Evolutionary conservation across 2,888 invertebrate species (phyloP), one percentile per base, ranked within the genome.

Genomic region (Pasiphila rectangulata): DNA sequence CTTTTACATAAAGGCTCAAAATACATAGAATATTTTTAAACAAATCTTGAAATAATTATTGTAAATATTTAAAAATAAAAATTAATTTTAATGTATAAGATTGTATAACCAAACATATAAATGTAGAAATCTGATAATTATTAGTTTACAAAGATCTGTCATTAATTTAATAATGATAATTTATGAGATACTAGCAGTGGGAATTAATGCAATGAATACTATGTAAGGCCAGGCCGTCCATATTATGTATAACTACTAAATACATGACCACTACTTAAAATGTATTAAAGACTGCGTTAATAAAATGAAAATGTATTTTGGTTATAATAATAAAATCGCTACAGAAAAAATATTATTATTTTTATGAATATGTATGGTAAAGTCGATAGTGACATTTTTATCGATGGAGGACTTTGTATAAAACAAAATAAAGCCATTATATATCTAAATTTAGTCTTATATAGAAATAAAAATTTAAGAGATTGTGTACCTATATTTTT

Each of bases 181-280:
- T 6, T 16, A 32, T 46, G 30, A 41, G 23, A 32, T 7, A 35
- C 15, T 53, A 52, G 50, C 49, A 51, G 55, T 57, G 63, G 55
- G 46, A 59, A 56, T 54, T 56, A 60, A 6, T 53, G 44, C 54
- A 54, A 54, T 59, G 52, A 43, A 58, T 54, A 59, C 54, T 59
- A 57, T 40, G 2, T 30, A 74, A 83, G 83, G 84, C 81, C 78
- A 83, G 69, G 83, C 87, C 87, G 87, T 87, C 87, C 87, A 83
- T 75, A 71, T 71, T 67, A 66, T 65, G 67, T 65, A 58, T 43
- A 46, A 29, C 39, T 29, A 38, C 39, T 29, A 38, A 27, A 61
- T 64, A 60, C 51, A 59, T 69, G 36, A 49, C 40, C 35, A 65
- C 60, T 72, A 78, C 66, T 68, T 74, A 72, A 68, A 73, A 76